phyloP scores from a whole-genome alignment of 1,140 invertebrate species.

The Heliconius eleuchia region DNA sequence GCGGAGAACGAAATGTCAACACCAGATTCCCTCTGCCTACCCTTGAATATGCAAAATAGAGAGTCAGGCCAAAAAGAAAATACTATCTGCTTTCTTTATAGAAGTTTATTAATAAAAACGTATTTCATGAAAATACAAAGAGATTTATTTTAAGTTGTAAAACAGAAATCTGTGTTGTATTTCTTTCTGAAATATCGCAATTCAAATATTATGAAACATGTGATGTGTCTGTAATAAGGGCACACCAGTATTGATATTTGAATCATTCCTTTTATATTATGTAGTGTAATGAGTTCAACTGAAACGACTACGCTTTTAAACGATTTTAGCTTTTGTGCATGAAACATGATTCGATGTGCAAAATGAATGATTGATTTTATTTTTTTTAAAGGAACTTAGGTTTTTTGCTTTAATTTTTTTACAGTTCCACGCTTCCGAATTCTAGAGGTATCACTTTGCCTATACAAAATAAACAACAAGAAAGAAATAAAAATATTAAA shows the following conservation, averaged over 20 bases:
- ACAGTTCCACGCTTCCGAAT: too few species aligned
- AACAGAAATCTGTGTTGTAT: background rate
- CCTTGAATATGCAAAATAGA: too few species aligned
- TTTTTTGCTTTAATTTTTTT: background rate
- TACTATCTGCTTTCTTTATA: background rate
- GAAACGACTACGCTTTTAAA: background rate
- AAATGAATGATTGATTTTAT: background rate
- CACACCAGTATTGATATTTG: background rate
- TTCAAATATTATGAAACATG: background rate
- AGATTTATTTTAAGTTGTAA: background rate
- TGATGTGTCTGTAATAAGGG: slow-evolving; percentile 4
- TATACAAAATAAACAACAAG: too few species aligned
- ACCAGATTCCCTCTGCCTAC: too few species aligned
- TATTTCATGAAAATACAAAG: background rate
- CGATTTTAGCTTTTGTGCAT: background rate
- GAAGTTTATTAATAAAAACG: background rate
- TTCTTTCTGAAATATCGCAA: background rate
- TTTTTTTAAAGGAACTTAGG: background rate
- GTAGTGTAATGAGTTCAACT: slow-evolving; percentile 7
- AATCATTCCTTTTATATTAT: background rate
- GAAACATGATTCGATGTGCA: background rate
- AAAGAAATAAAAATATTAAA: too few species aligned
- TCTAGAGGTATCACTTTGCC: too few species aligned
- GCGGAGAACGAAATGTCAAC: too few species aligned
- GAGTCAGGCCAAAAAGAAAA: too few species aligned